Percentiles rank a stretch among this genome's conserved stretches.
phyloP scores from a whole-genome alignment of 2,888 invertebrate genomes.

The Acrocera orbiculus region DNA sequence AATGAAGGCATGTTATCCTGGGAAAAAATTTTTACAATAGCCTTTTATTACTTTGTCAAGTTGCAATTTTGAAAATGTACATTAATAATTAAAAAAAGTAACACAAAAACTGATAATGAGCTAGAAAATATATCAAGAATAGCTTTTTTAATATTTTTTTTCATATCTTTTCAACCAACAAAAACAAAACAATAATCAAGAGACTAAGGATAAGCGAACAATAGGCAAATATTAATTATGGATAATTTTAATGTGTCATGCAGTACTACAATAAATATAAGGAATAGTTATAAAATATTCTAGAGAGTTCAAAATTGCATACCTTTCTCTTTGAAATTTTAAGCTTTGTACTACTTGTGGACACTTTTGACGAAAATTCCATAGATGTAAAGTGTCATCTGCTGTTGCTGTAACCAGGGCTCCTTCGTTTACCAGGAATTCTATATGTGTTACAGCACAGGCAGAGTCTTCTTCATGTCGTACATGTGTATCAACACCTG shows the following conservation, averaged over 20 bases:
- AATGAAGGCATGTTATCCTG: slow-evolving; percentile 87
- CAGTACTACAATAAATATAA: slow-evolving; percentile 12
- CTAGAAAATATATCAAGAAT: no score
- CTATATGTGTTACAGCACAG: slow-evolving; percentile 61
- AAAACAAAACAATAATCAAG: no score
- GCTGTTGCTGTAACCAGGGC: slow-evolving; percentile 88
- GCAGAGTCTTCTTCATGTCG: slow-evolving; percentile 53
- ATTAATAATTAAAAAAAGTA: no score
- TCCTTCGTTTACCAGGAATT: slow-evolving; percentile 95
- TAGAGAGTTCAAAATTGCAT: slow-evolving; percentile 21
- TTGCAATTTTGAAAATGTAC: no score
- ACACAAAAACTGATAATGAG: no score
- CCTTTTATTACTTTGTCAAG: no score
- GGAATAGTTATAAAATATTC: background rate
- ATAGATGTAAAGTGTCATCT: slow-evolving; percentile 90
- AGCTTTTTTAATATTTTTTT: no score
- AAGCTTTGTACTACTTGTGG: slow-evolving; percentile 92
- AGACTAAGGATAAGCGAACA: no score
- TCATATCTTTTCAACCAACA: no score
- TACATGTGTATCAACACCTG: slow-evolving; percentile 91
- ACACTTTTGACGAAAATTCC: slow-evolving; percentile 90
- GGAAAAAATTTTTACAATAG: slow-evolving; percentile 12
- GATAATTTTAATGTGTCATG: no score
- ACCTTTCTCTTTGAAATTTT: slow-evolving; percentile 95
- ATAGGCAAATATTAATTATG: no score